Evolutionary conservation across 2,888 invertebrate species (phyloP).

Genomic region (Luperina nickerlii): DNA sequence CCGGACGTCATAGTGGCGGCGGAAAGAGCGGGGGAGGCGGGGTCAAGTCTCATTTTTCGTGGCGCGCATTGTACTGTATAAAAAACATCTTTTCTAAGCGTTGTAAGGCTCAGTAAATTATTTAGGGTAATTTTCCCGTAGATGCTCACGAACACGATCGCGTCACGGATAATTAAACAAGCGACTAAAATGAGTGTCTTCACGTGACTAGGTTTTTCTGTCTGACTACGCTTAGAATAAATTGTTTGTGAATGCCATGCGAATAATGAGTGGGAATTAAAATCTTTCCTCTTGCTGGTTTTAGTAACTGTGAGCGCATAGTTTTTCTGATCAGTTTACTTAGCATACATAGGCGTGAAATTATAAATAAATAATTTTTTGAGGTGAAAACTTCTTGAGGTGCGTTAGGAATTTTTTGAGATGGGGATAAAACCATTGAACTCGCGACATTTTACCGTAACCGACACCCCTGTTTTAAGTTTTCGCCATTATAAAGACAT

Average conservation of each 20-base stretch:
- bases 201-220: conserved; percentile 37
- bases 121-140: conserved; percentile 28
- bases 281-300: neutral
- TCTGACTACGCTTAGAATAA: conserved; percentile 8
- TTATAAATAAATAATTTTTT: neutral
- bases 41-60: too few species aligned
- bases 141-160: conserved; percentile 24
- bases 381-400: too few species aligned
- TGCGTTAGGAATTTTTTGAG: too few species aligned
- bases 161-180: conserved; percentile 43
- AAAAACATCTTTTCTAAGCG: neutral
- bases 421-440: too few species aligned
- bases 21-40: too few species aligned
- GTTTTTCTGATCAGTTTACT: neutral
- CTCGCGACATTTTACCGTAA: too few species aligned
- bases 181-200: conserved; percentile 24
- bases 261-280: neutral
- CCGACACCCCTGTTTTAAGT: too few species aligned
- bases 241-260: conserved; percentile 16
- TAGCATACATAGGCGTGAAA: neutral
- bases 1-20: too few species aligned
- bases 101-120: neutral
- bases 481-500: too few species aligned
- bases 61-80: too few species aligned
- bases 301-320: neutral